Percentiles rank a stretch among this genome's conserved stretches.
Evolutionary conservation across 2,113 vertebrate genomes (phyloP).

Genomic region (Leptodactylus fuscus): DNA sequence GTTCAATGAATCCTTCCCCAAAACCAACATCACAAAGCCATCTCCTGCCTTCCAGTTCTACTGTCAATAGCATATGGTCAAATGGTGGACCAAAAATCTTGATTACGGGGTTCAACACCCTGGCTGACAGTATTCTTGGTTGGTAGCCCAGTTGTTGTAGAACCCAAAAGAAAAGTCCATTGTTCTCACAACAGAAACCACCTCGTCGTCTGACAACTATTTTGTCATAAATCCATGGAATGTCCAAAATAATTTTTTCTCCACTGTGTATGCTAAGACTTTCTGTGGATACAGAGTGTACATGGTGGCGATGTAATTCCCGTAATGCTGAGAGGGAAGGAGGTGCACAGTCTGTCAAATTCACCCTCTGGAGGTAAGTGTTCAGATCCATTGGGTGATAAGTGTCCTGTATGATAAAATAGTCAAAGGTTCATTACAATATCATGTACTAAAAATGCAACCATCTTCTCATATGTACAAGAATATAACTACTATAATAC

Average conservation of each 20-base stretch:
- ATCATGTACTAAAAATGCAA: neutral
- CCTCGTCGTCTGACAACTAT: slow-evolving; percentile 71
- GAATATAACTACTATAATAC: no score
- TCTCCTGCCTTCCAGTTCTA: slow-evolving; percentile 65
- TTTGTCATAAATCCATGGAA: slow-evolving; percentile 71
- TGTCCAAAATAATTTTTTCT: slow-evolving; percentile 64
- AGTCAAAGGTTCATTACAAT: neutral
- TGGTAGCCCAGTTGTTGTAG: slow-evolving; percentile 71
- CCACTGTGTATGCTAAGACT: slow-evolving; percentile 75
- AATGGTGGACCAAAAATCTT: slow-evolving; percentile 70
- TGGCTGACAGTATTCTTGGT: slow-evolving; percentile 67
- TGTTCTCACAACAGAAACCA: slow-evolving; percentile 79
- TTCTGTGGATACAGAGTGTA: slow-evolving; percentile 75
- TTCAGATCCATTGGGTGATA: slow-evolving; percentile 67
- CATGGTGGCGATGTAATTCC: slow-evolving; percentile 69
- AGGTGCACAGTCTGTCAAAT: slow-evolving; percentile 37
- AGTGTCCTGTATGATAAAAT: neutral
- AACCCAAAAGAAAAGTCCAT: slow-evolving; percentile 77
- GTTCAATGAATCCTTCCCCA: slow-evolving; percentile 63
- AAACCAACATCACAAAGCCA: slow-evolving; percentile 79
- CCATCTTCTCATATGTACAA: neutral
- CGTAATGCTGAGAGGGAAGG: slow-evolving; percentile 66
- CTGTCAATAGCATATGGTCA: slow-evolving; percentile 73
- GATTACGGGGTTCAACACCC: slow-evolving; percentile 67
- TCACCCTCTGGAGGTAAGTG: slow-evolving; percentile 72